Evolutionary conservation across 2,113 vertebrate species (phyloP).

Genomic region (Elaphurus davidianus): DNA sequence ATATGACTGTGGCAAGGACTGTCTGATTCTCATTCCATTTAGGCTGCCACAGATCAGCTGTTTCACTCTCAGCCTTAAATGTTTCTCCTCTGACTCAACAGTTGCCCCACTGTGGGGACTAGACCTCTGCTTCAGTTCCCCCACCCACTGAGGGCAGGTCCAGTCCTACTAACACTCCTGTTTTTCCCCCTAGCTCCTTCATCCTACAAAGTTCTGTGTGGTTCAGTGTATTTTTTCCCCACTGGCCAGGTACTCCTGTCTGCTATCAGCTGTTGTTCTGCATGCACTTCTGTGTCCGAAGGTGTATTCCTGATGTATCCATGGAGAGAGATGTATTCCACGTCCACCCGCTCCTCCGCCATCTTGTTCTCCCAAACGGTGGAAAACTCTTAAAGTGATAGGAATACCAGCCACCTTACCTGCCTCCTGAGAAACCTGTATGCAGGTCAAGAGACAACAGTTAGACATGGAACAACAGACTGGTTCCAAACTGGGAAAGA

Average conservation of each 20-base stretch:
- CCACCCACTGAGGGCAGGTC: not conserved
- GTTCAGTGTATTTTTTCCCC: not conserved
- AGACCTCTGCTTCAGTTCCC: not conserved
- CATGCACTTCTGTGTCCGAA: not conserved
- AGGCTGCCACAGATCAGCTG: not conserved
- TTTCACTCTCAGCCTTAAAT: not conserved
- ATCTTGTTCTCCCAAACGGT: not conserved
- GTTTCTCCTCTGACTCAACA: not conserved
- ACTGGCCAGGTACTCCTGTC: not conserved
- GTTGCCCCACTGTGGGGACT: not conserved
- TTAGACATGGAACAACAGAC: not conserved
- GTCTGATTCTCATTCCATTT: not conserved
- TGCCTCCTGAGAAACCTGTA: not conserved
- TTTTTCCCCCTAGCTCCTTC: not conserved
- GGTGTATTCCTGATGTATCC: not conserved
- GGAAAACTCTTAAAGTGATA: not conserved
- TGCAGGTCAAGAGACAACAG: not conserved
- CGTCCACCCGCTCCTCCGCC: rapidly evolving
- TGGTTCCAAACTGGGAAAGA: not conserved
- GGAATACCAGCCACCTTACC: not conserved
- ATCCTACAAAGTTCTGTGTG: not conserved
- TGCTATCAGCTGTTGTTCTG: not conserved
- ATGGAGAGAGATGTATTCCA: not conserved
- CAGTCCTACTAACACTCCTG: not conserved
- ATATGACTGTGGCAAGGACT: not conserved